A percentile compares a stretch with the other conserved stretches of the same genome.
Conservation (phyloP, 2,113 vertebrate species). For the Chascanopsetta lugubris region DNA sequence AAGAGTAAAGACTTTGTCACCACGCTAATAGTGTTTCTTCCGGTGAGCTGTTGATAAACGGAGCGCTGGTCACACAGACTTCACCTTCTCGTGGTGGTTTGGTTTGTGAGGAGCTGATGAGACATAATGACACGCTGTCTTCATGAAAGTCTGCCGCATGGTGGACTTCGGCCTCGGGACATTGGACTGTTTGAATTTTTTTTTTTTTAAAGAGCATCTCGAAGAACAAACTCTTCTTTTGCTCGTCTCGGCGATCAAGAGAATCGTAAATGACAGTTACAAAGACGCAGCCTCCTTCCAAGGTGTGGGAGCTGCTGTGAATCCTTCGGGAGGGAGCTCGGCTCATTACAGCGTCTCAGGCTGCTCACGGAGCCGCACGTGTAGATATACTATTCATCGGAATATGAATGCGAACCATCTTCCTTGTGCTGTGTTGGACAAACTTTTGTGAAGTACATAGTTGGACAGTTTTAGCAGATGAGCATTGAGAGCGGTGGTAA, state of each 20-base stretch:
- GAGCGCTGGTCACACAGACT: constrained; percentile 21
- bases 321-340: constrained; percentile 82
- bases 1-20: not conserved
- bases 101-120: constrained; percentile 34
- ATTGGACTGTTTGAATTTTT: constrained; percentile 89
- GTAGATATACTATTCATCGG: too few relatives aligned
- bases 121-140: constrained; percentile 77
- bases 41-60: constrained; percentile 64
- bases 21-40: constrained; percentile 30
- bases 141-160: constrained; percentile 81
- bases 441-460: too few relatives aligned
- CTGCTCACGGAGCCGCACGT: constrained; percentile 67
- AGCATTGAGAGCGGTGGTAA: constrained; percentile 32
- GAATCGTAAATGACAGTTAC: constrained; percentile 91
- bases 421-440: too few relatives aligned
- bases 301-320: constrained; percentile 83
- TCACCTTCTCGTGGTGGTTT: constrained; percentile 11
- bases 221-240: constrained; percentile 37
- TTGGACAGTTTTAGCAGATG: constrained; percentile 6
- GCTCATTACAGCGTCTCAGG: constrained; percentile 78
- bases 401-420: too few relatives aligned
- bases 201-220: constrained; percentile 69
- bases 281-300: constrained; percentile 86
- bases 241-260: constrained; percentile 82
- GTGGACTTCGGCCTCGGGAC: constrained; percentile 84